Evolutionary conservation across 2,113 vertebrate species (phyloP).

Genomic region (Ceyx cyanopectus): DNA sequence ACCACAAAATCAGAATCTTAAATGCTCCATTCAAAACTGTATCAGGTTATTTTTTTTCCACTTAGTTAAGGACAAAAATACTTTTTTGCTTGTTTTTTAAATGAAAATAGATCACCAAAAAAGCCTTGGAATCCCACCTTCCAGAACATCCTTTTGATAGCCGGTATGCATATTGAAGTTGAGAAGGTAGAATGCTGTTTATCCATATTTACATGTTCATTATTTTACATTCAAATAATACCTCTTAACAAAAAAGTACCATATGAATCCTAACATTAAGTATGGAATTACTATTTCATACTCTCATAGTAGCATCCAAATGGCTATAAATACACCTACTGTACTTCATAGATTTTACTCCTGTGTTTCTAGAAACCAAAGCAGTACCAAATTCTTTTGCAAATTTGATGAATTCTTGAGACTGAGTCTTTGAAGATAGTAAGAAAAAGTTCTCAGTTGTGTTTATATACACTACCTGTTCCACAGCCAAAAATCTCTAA

Average conservation of each 20-base stretch:
- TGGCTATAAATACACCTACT: background rate
- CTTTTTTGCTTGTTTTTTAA: background rate
- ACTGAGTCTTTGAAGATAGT: background rate
- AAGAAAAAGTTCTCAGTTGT: background rate
- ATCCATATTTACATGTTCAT: background rate
- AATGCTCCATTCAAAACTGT: background rate
- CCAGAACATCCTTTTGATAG: background rate
- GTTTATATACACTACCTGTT: background rate
- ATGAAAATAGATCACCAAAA: background rate
- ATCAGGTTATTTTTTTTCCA: background rate
- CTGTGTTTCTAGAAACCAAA: background rate
- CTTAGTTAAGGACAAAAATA: background rate
- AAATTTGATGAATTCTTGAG: background rate
- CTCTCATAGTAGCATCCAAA: background rate
- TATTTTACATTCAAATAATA: background rate
- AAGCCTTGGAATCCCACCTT: background rate
- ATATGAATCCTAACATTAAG: background rate
- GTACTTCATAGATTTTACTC: background rate
- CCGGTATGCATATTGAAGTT: background rate
- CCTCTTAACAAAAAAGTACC: background rate
- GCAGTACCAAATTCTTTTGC: background rate
- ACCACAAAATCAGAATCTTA: background rate
- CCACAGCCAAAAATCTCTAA: background rate
- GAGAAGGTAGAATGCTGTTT: background rate
- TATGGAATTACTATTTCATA: background rate